Evolutionary conservation across 2,888 invertebrate species (phyloP), one percentile per base, ranked within the genome.

Genomic region (Phortica okadai): DNA sequence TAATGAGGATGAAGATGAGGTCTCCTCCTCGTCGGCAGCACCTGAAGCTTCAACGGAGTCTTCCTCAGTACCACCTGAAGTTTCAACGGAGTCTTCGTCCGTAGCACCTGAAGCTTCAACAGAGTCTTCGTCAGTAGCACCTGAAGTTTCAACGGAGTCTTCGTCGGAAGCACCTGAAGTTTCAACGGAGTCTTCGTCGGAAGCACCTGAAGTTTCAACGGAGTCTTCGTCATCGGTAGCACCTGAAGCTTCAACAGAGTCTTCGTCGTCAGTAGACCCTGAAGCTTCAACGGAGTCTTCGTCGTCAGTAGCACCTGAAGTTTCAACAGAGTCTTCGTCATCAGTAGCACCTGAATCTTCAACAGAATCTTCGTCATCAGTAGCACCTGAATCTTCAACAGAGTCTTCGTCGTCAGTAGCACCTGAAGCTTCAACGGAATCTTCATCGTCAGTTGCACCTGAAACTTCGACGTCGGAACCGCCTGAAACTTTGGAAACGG

Each of bases 11-110:
- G 21, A 75, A 0, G 75, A 78, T 8, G 76, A 64, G 0, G 73
- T 11, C 0, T 6, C 44, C 1, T 64, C 66, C 21, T 62, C 79
- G 0, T 1, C 45, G 11, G 67, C 7, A 21, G 54, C 8, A 14
- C 77, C 79, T 11, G 70, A 64, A 45, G 33, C 41, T 50, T 41
- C 80, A 42, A 58, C 42, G 11, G 75, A 74, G 42, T 41, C 64
- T 16, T 5, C 14, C 5, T 14, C 11, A 56, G 21, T 21, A 21
- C 0, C 21, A 21, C 21, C 77, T 2, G n/a, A 67, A 56, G 56
- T n/a, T n/a, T 54, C 56, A 56, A 56, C 56, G 4, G 56, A 11
- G 11, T 54, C 54, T n/a, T 21, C 21, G 1, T 64, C 77, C 0
- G 21, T 33, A 0, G 67, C 75, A 10, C 77, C 79, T 10, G 66